Percentiles rank a stretch among this genome's conserved stretches.
Evolutionary conservation across 2,113 vertebrate genomes (phyloP).

Genomic region (Scytalopus superciliaris): DNA sequence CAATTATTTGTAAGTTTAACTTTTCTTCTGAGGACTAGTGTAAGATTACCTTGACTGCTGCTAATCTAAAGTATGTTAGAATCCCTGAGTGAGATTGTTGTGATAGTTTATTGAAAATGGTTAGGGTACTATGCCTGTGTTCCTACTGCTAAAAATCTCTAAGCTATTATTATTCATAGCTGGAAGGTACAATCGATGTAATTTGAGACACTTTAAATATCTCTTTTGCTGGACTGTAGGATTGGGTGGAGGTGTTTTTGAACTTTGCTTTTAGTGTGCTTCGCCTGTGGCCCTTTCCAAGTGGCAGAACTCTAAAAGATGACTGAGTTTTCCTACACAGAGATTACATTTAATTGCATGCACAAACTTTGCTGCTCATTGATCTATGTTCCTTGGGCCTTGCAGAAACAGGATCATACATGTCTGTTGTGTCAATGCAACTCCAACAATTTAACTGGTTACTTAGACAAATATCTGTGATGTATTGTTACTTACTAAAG

Average conservation of each 20-base stretch:
- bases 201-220: neutral
- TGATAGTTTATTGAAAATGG: neutral
- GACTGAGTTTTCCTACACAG: neutral
- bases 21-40: neutral
- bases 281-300: neutral
- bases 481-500: neutral
- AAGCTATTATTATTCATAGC: neutral
- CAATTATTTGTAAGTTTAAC: neutral
- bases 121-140: neutral
- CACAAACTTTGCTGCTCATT: neutral
- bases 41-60: neutral
- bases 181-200: neutral
- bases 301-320: neutral
- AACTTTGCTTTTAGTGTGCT: neutral
- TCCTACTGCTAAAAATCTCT: neutral
- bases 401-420: neutral
- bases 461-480: neutral
- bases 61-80: neutral
- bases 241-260: neutral
- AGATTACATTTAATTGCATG: neutral
- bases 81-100: neutral
- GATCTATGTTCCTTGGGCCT: neutral
- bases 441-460: neutral
- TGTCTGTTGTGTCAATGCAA: neutral
- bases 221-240: neutral